Percentiles rank a stretch among this genome's conserved stretches.
phyloP scores from a whole-genome alignment of 2,797 vertebrate species.

The Odontamblyopus rebecca region DNA sequence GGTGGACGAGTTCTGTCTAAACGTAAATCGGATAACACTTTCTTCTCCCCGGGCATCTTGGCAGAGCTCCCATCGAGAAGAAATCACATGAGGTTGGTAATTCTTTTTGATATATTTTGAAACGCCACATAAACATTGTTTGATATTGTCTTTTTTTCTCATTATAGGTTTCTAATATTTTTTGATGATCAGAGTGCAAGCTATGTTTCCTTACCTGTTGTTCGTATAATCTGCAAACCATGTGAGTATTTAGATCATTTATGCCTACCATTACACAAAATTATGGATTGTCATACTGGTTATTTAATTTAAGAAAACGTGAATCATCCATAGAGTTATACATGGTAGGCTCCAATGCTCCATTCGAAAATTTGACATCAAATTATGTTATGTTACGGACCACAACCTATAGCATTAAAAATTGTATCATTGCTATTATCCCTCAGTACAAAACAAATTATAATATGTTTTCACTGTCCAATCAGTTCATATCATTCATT shows the following conservation, averaged over 20 bases:
- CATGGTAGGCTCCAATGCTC: background rate
- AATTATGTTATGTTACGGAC: too few species aligned
- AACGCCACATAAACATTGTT: background rate
- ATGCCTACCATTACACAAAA: background rate
- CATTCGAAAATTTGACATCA: too few species aligned
- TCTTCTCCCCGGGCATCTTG: constrained; percentile 82
- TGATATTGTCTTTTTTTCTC: constrained; percentile 1
- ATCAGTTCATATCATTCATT: background rate
- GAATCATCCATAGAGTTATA: background rate
- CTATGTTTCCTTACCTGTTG: constrained; percentile 80
- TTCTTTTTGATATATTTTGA: background rate
- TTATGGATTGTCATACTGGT: background rate
- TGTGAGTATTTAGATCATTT: constrained; percentile 70
- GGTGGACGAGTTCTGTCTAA: constrained; percentile 86
- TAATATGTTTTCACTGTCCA: background rate
- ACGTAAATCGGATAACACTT: constrained; percentile 70
- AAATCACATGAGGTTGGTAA: constrained; percentile 81
- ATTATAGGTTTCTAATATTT: constrained; percentile 88
- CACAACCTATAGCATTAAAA: too few species aligned
- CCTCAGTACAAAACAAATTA: background rate
- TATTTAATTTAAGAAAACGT: background rate
- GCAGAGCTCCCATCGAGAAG: constrained; percentile 85
- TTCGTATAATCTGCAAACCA: constrained; percentile 84
- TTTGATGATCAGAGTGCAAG: constrained; percentile 82
- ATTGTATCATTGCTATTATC: background rate